Evolutionary conservation across 2,797 vertebrate species (phyloP).

Genomic region (Podarcis lilfordi): DNA sequence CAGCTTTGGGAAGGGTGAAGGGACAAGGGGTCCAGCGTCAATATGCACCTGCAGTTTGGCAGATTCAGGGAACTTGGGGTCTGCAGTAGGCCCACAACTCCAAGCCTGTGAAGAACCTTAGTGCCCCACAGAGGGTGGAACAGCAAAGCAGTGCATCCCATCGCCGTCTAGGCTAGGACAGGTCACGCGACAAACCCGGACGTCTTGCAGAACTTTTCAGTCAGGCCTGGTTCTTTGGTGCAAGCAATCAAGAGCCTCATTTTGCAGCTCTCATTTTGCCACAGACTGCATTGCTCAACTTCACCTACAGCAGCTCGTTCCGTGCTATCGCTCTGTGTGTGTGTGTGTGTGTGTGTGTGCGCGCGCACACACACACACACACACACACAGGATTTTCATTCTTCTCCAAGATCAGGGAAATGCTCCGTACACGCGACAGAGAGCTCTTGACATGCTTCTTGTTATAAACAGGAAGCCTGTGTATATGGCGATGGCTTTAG

Average conservation of each 20-base stretch:
- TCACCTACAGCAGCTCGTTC: background rate
- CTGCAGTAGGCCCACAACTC: background rate
- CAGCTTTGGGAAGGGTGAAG: background rate
- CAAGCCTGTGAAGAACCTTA: background rate
- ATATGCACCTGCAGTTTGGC: background rate
- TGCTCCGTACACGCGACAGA: background rate
- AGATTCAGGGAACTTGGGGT: background rate
- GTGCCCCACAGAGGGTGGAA: background rate
- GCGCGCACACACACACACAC: too few relatives aligned
- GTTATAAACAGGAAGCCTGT: too few relatives aligned
- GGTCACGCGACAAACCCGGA: background rate
- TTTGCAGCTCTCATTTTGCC: too few relatives aligned
- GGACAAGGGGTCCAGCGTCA: fast-evolving
- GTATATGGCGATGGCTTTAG: background rate
- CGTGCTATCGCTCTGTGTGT: background rate
- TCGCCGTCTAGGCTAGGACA: background rate
- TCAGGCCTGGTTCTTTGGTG: background rate
- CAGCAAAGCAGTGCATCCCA: background rate
- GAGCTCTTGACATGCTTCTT: background rate
- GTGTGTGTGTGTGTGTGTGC: too few relatives aligned
- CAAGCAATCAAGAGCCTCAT: background rate
- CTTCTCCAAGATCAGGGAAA: background rate
- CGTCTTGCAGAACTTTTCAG: background rate
- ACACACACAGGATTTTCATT: background rate
- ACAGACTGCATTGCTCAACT: background rate